Evolutionary conservation across 2,888 invertebrate genomes (phyloP), one percentile per base, ranked within the genome.

Genomic region (Rhabditophanes sp.): DNA sequence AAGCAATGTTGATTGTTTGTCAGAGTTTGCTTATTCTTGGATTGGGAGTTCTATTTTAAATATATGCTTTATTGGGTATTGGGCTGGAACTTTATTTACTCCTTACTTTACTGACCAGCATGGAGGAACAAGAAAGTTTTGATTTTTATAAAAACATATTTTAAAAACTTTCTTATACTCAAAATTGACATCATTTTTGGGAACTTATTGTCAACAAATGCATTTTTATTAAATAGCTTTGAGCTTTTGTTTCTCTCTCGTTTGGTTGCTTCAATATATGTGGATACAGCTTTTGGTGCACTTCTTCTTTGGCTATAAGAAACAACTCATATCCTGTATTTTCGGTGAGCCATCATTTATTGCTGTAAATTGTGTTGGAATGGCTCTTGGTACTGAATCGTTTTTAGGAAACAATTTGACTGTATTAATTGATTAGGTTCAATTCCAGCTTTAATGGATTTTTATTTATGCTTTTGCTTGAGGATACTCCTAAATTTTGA

Each of bases 231-330:
- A n/a, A n/a, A n/a, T n/a, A n/a, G n/a, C 18, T 48, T 48, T 2
- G 44, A 50, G 34, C 30, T 51, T 5, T 35, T 54, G 28, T 42
- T 51, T 33, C 29, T 42, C 23, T 42, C 44, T 11, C 30, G 51
- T 21, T 32, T 51, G 21, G 28, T 51, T n/a, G 39, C 42, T 3
- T 44, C 51, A 1, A 35, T 42, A 18, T 37, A 36, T 11, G 42
- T 41, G 7, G 51, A 53, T 2, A 28, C 51, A 18, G 53, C 51
- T 5, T 54, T 51, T 30, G 53, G 53, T 3, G 30, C 44, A 7
- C 33, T 51, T 18, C 47, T 51, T 26, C 34, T 51, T 6, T 54
- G 53, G 27, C 34, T 51, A 6, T 53, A 48, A 44, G 51, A 51
- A 33, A 42, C 50, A 8, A 47, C 51, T 3, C 47, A 53, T 1